Conservation (phyloP, 2,113 vertebrate genomes). For the Serranochromis macrocephalus region DNA sequence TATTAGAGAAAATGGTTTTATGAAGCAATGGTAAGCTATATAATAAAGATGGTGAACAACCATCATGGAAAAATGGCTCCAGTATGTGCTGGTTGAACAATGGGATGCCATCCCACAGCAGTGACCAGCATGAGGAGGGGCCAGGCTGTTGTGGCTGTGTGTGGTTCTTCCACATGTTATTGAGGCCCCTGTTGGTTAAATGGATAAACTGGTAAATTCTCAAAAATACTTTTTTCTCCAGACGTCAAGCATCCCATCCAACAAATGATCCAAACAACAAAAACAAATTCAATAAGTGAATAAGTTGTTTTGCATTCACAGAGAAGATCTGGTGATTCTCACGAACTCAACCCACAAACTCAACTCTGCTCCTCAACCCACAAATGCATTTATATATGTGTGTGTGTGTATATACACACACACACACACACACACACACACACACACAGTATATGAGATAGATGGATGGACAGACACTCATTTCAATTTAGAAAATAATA, state of each 20-base stretch:
- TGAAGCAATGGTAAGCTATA: not conserved
- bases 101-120: not conserved
- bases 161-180: not conserved
- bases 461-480: not conserved
- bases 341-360: not conserved
- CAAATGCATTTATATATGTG: not conserved
- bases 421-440: fast-evolving
- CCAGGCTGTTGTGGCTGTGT: not conserved
- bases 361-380: not conserved
- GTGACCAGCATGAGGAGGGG: not conserved
- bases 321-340: not conserved
- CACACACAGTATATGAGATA: not conserved
- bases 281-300: not conserved
- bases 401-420: fast-evolving
- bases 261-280: not conserved
- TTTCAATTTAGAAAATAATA: not conserved
- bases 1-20: not conserved
- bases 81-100: not conserved
- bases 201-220: not conserved
- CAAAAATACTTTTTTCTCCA: fast-evolving
- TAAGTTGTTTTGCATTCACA: not conserved
- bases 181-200: not conserved
- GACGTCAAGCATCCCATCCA: not conserved
- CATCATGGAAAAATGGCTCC: not conserved
- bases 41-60: not conserved